phyloP scores from a whole-genome alignment of 2,888 invertebrate genomes.

The Chalcis sispes region DNA sequence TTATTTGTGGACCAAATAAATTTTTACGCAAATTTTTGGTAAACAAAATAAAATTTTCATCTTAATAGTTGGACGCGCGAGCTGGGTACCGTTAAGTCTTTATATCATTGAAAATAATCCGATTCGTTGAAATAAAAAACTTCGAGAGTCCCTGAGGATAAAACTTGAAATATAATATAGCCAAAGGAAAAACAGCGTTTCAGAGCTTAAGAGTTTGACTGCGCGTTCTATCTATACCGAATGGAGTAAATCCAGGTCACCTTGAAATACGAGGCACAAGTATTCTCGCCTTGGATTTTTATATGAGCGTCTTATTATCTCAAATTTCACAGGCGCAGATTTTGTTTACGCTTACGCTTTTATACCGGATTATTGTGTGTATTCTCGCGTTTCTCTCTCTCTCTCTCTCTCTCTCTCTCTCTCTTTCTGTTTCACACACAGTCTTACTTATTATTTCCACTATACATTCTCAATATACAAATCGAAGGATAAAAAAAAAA shows the following conservation, averaged over 20 bases:
- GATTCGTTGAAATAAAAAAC: neutral
- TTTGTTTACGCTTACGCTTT: constrained; percentile 28
- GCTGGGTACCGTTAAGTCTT: no score
- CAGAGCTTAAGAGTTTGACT: constrained; percentile 18
- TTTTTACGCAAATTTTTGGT: no score
- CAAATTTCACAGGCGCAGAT: constrained; percentile 53
- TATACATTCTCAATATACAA: no score
- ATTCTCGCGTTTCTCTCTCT: no score
- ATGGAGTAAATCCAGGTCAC: constrained; percentile 55
- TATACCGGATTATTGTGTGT: constrained; percentile 10
- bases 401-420: neutral
- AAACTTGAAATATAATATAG: constrained; percentile 10
- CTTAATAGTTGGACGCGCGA: no score
- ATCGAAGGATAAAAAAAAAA: neutral
- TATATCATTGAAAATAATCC: no score
- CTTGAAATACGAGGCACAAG: constrained; percentile 53
- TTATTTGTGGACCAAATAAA: no score
- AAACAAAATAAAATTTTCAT: no score
- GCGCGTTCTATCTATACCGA: constrained; percentile 24
- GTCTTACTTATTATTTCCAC: neutral
- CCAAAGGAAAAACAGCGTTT: neutral
- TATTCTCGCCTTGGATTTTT: constrained; percentile 14
- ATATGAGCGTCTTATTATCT: constrained; percentile 41
- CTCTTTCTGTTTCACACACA: neutral
- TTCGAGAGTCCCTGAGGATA: constrained; percentile 4